Evolutionary conservation across 2,113 vertebrate species (phyloP).

Genomic region (Phalacrocorax aristotelis): DNA sequence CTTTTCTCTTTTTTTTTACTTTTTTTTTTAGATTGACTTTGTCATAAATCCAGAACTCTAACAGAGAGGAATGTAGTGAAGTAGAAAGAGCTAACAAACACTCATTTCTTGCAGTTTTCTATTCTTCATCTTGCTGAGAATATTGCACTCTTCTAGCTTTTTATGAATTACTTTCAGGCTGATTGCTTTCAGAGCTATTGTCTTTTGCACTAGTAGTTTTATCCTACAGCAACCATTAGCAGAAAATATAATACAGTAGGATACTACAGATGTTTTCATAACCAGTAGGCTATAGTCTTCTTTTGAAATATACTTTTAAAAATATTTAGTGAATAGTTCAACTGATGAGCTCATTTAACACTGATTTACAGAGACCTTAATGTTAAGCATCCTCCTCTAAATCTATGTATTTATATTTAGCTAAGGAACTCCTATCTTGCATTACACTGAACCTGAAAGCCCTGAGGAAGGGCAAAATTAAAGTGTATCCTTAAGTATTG

Average conservation of each 20-base stretch:
- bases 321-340: not conserved
- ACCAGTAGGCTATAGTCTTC: not conserved
- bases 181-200: not conserved
- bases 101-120: not conserved
- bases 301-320: not conserved
- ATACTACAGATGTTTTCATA: not conserved
- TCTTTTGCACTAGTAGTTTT: not conserved
- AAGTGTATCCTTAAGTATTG: not conserved
- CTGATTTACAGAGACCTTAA: not conserved
- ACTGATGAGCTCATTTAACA: not conserved
- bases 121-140: not conserved
- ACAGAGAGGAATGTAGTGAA: not conserved
- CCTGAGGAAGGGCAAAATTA: not conserved
- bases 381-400: not conserved
- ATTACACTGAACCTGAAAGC: not conserved
- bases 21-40: not conserved
- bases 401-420: not conserved
- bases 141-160: not conserved
- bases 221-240: not conserved
- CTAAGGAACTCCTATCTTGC: not conserved
- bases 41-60: not conserved
- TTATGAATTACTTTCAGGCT: not conserved
- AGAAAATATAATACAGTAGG: not conserved
- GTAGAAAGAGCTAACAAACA: not conserved
- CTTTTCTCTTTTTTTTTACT: not conserved